These are phyloP conservation scores for Gulo gulo DNA, from an alignment of 2,113 vertebrate species.

Conservation along the genomic window DNA sequence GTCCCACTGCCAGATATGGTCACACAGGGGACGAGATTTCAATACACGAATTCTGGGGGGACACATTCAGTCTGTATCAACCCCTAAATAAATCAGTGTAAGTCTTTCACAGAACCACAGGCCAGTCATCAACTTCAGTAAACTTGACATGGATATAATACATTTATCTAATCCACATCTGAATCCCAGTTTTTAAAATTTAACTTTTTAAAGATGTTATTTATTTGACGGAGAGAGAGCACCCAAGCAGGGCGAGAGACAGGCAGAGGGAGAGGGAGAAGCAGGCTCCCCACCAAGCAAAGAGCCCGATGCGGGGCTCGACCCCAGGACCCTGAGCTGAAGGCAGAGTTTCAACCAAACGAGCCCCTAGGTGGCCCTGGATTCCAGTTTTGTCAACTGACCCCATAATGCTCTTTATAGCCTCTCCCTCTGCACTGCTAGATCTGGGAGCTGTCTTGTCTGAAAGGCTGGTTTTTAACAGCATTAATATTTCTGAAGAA, in stretches of 20 bases:
- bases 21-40: neutral
- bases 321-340: no score
- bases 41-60: neutral
- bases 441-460: neutral
- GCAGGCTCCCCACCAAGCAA: no score
- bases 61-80: neutral
- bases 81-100: neutral
- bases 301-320: no score
- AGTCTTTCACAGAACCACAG: neutral
- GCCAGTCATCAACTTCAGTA: neutral
- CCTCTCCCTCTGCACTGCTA: neutral
- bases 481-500: neutral
- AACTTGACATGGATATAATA: neutral
- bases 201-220: no score
- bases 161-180: neutral
- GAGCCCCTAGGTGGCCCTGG: neutral
- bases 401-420: neutral
- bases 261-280: no score
- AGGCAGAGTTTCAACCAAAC: no score
- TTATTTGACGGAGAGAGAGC: no score
- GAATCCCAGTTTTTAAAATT: neutral
- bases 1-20: neutral
- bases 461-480: neutral
- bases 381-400: neutral
- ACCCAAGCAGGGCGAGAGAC: no score